Conservation (phyloP, 2,797 vertebrate genomes). For the Antennarius maculatus region DNA sequence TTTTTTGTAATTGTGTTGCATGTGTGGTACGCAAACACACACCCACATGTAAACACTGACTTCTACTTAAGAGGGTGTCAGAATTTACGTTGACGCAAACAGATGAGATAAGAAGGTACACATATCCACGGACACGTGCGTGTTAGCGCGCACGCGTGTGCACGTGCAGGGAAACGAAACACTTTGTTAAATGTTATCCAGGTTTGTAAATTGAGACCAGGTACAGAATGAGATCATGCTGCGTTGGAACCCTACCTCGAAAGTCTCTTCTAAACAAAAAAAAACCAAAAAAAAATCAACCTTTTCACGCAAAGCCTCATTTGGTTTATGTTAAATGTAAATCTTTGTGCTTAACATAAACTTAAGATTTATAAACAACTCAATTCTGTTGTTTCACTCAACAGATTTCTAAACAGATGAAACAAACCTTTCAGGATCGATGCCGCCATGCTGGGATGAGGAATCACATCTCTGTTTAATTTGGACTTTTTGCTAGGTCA, state of each 20-base stretch:
- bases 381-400: too few relatives aligned
- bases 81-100: conserved; percentile 44
- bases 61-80: conserved; percentile 44
- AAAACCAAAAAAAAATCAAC: conserved; percentile 34
- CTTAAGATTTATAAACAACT: conserved; percentile 26
- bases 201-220: conserved; percentile 24
- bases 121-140: neutral
- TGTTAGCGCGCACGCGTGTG: neutral
- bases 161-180: neutral
- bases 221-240: conserved; percentile 27
- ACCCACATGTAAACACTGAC: conserved; percentile 53
- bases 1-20: conserved; percentile 35
- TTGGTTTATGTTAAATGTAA: conserved; percentile 30
- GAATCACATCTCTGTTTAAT: conserved; percentile 13
- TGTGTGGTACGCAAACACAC: conserved; percentile 61
- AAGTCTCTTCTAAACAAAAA: conserved; percentile 19
- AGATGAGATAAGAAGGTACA: conserved; percentile 13
- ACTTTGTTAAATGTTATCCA: conserved; percentile 22
- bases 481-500: conserved; percentile 30
- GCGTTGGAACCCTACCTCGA: conserved; percentile 9
- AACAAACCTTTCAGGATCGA: conserved; percentile 14
- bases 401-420: conserved; percentile 31
- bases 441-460: conserved; percentile 11
- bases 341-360: conserved; percentile 6
- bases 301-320: conserved; percentile 4